Conservation (phyloP, 2,888 invertebrate species). For the Pomacea canaliculata region DNA sequence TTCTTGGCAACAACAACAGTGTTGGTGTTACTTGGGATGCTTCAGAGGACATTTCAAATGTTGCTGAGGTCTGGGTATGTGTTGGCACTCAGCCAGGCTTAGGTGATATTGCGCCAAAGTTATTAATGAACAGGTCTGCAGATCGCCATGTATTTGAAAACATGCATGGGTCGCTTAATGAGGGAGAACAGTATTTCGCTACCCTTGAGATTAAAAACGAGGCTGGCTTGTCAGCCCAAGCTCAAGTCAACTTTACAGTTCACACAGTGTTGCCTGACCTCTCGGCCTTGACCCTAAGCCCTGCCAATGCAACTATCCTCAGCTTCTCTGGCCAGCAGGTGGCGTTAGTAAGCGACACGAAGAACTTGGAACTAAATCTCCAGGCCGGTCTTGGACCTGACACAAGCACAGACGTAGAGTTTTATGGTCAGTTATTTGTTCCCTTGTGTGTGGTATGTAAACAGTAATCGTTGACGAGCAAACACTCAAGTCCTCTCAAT, state of each 20-base stretch:
- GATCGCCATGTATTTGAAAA: background rate
- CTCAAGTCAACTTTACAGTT: conserved; percentile 14
- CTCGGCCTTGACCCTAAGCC: background rate
- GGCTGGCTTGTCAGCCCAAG: conserved; percentile 2
- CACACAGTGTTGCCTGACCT: conserved; percentile 1
- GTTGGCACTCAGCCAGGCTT: conserved; percentile 29
- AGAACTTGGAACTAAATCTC: conserved; percentile 2
- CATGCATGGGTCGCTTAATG: background rate
- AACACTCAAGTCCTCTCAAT: background rate
- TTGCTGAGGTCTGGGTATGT: conserved; percentile 33
- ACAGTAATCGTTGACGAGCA: too few relatives aligned
- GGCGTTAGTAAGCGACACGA: background rate
- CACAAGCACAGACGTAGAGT: background rate
- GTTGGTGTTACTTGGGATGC: conserved; percentile 48
- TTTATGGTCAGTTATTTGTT: background rate
- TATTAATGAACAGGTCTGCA: background rate
- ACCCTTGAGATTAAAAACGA: background rate
- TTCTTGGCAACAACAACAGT: conserved; percentile 42
- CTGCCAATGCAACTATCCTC: background rate
- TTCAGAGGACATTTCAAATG: conserved; percentile 42
- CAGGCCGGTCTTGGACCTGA: background rate
- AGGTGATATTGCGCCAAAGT: background rate
- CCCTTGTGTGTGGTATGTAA: too few relatives aligned
- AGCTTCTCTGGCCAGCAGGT: background rate
- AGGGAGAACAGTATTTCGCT: conserved; percentile 7